phyloP scores from a whole-genome alignment of 2,797 vertebrate genomes.

The Fistularia tabacaria region DNA sequence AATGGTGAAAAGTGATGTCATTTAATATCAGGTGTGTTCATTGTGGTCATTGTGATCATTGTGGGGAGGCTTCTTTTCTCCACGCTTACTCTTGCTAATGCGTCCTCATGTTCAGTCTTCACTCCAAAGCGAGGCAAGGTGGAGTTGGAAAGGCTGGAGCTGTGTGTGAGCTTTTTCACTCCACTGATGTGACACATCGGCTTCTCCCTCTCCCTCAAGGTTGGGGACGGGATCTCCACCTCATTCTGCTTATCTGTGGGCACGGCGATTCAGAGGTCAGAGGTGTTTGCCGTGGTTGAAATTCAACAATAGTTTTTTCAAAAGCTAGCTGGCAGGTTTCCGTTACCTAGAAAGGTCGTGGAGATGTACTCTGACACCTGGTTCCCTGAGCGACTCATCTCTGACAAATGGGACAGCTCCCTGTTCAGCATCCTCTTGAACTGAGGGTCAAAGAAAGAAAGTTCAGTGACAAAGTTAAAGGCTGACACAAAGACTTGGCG shows the following conservation, averaged over 20 bases:
- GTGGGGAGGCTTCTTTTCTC: too few relatives aligned
- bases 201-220: constrained; percentile 82
- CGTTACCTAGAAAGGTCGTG: constrained; percentile 90
- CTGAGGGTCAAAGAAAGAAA: constrained; percentile 52
- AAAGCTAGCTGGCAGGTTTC: constrained; percentile 1
- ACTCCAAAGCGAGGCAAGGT: constrained; percentile 85
- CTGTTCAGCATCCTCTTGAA: constrained; percentile 97
- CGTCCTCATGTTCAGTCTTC: constrained; percentile 88
- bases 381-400: constrained; percentile 95
- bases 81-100: constrained; percentile 79
- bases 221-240: constrained; percentile 90
- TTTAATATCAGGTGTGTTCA: too few relatives aligned
- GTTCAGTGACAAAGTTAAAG: constrained; percentile 21
- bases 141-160: constrained; percentile 80
- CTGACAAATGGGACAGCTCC: constrained; percentile 91
- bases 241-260: constrained; percentile 89
- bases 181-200: constrained; percentile 94
- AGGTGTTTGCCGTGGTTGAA: neutral
- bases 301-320: neutral
- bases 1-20: too few relatives aligned
- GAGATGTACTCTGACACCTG: constrained; percentile 97
- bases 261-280: too few relatives aligned
- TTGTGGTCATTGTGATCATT: too few relatives aligned
- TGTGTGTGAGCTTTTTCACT: constrained; percentile 84
- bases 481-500: neutral